Conservation (phyloP, 1,140 invertebrate genomes). For the Himalopsyche phryganea region DNA sequence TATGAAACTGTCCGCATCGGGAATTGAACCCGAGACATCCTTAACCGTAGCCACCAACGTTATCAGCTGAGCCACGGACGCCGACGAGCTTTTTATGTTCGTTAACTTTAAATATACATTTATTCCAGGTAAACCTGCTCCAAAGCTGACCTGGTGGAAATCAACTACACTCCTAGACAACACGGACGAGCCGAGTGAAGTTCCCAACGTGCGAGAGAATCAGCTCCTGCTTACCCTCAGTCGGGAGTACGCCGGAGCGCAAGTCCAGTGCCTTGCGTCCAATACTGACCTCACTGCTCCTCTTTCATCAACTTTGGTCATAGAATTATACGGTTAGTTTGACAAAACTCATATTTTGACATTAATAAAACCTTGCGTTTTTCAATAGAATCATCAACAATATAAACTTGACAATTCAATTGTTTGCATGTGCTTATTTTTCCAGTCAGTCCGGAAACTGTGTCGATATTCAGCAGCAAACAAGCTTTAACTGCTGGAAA, state of each 20-base stretch:
- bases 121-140: conserved; percentile 58
- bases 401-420: no score
- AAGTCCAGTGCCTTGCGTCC: conserved; percentile 62
- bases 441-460: conserved; percentile 73
- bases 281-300: conserved; percentile 65
- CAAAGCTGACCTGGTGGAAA: conserved; percentile 65
- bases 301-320: conserved; percentile 39
- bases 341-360: neutral
- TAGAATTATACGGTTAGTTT: conserved; percentile 47
- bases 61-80: no score
- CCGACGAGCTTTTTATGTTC: no score
- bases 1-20: no score
- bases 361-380: no score
- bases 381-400: no score
- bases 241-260: conserved; percentile 56
- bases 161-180: conserved; percentile 66
- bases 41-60: no score
- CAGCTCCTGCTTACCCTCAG: conserved; percentile 57
- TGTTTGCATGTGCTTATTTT: no score
- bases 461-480: conserved; percentile 70
- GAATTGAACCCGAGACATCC: no score
- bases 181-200: conserved; percentile 57
- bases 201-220: conserved; percentile 59
- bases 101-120: no score
- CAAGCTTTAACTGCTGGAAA: conserved; percentile 74